phyloP scores from a whole-genome alignment of 2,113 vertebrate genomes.

The Crotophaga sulcirostris region DNA sequence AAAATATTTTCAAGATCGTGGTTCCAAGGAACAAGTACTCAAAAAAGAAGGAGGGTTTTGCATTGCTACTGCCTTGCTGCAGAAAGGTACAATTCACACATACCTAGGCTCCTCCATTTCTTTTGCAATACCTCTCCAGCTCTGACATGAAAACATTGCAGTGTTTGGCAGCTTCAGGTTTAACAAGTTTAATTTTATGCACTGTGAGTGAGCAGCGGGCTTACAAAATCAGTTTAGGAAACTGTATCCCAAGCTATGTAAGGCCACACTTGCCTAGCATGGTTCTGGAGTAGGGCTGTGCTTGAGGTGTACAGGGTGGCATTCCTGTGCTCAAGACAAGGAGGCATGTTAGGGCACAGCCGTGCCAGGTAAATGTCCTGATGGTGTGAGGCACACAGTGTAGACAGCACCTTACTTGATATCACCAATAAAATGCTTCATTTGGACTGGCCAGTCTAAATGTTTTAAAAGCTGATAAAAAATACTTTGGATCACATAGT shows the following conservation, averaged over 20 bases:
- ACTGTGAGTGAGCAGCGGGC: not conserved
- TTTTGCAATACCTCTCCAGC: not conserved
- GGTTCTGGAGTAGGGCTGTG: not conserved
- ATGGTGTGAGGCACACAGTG: not conserved
- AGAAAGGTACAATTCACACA: not conserved
- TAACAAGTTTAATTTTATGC: not conserved
- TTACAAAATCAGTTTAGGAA: not conserved
- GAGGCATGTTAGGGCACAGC: not conserved
- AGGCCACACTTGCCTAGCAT: not conserved
- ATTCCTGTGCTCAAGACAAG: rapidly evolving
- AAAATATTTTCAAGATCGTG: not conserved
- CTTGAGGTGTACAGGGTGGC: not conserved
- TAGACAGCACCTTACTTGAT: not conserved
- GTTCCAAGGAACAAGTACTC: not conserved
- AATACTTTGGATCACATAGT: not conserved
- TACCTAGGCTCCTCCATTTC: not conserved
- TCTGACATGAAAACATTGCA: not conserved
- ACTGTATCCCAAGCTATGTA: not conserved
- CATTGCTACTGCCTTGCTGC: not conserved
- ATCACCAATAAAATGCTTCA: not conserved
- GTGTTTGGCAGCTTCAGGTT: not conserved
- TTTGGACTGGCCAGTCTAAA: not conserved
- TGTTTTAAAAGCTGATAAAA: not conserved
- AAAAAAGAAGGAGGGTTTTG: not conserved
- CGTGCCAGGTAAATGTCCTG: not conserved